Evolutionary conservation across 2,797 vertebrate species (phyloP).

Genomic region (Lepus townsendii): DNA sequence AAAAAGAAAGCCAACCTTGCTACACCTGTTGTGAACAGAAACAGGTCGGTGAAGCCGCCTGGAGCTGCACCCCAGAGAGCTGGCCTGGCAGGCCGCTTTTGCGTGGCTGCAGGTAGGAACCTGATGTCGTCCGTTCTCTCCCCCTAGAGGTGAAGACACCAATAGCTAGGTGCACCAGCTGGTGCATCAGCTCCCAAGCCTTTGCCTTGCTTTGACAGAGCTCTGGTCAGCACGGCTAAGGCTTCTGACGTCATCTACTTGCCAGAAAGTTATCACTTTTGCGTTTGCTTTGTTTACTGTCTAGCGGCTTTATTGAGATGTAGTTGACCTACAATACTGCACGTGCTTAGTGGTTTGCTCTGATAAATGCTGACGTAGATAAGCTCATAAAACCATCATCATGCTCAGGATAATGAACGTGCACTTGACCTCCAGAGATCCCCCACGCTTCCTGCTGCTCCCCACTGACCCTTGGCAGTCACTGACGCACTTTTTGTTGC

Average conservation of each 20-base stretch:
- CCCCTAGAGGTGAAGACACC: accelerated
- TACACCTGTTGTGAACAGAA: background rate
- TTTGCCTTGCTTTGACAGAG: background rate
- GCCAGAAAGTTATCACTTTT: background rate
- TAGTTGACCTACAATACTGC: background rate
- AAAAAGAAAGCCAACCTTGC: background rate
- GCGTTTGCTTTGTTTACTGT: background rate
- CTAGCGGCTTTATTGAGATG: background rate
- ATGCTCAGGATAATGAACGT: background rate
- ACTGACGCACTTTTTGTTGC: background rate
- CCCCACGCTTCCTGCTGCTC: background rate
- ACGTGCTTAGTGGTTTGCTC: background rate
- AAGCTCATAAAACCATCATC: background rate
- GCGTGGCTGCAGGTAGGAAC: background rate
- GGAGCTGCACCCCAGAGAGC: background rate
- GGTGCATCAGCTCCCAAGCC: background rate
- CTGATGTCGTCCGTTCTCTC: too few species aligned
- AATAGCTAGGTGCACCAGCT: background rate
- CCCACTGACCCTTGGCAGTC: background rate
- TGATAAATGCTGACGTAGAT: background rate
- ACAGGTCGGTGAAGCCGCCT: too few species aligned
- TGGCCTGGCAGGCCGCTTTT: background rate
- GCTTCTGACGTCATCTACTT: background rate
- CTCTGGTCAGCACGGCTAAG: background rate
- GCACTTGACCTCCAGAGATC: background rate